Evolutionary conservation across 2,797 vertebrate species (phyloP).

Genomic region (Glyptemys insculpta): DNA sequence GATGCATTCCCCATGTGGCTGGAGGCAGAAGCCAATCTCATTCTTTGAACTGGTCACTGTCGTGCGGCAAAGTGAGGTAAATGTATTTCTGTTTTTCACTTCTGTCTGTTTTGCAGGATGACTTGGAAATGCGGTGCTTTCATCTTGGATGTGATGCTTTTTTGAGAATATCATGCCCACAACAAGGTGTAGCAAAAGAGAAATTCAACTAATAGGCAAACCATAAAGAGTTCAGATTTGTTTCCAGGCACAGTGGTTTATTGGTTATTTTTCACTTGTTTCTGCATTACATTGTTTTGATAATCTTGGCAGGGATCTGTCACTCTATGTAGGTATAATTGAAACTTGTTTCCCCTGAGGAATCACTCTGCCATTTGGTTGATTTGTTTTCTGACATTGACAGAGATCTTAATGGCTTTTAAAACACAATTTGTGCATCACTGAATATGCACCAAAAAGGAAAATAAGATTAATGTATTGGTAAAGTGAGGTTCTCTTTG

Average conservation of each 20-base stretch:
- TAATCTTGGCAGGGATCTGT: conserved; percentile 78
- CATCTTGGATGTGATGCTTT: background rate
- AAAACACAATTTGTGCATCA: conserved; percentile 78
- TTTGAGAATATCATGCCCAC: background rate
- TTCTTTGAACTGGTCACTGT: background rate
- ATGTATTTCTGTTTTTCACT: background rate
- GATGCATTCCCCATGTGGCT: background rate
- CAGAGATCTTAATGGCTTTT: conserved; percentile 79
- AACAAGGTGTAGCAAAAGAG: conserved; percentile 17
- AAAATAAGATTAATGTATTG: conserved; percentile 76
- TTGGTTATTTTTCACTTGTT: conserved; percentile 70
- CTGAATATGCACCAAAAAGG: conserved; percentile 75
- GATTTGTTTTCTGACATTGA: conserved; percentile 80
- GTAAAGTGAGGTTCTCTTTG: conserved; percentile 46
- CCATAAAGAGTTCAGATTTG: conserved; percentile 27
- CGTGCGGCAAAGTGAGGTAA: background rate
- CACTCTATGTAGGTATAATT: conserved; percentile 73
- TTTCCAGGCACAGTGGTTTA: conserved; percentile 49
- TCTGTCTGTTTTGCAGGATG: background rate
- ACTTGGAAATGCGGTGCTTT: conserved; percentile 23
- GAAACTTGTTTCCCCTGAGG: conserved; percentile 77
- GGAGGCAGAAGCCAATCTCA: background rate
- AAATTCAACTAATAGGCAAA: conserved; percentile 28
- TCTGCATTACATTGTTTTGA: conserved; percentile 71
- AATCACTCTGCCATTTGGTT: conserved; percentile 75